These are phyloP conservation scores for Ellobius talpinus DNA, from an alignment of 2,113 vertebrate genomes.

Conservation along the genomic window DNA sequence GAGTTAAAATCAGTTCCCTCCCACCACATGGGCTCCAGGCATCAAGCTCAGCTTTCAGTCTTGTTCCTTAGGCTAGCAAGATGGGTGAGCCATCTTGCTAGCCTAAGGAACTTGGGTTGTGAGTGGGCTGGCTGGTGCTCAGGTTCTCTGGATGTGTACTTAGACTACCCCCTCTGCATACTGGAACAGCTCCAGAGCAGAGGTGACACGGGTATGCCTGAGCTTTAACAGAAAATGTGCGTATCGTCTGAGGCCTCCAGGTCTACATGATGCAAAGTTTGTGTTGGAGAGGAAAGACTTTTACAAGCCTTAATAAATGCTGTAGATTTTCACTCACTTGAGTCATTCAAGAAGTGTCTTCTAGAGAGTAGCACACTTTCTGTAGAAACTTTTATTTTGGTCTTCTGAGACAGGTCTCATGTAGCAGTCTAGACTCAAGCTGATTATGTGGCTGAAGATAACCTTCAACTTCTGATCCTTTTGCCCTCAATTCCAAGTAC, in stretches of 20 bases:
- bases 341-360: not conserved
- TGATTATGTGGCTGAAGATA: not conserved
- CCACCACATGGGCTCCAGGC: too few species aligned
- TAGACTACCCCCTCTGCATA: not conserved
- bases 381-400: not conserved
- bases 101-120: not conserved
- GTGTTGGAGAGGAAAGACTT: not conserved
- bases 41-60: not conserved
- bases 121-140: not conserved
- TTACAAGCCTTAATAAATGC: conserved; percentile 28
- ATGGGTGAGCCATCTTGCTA: not conserved
- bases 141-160: not conserved
- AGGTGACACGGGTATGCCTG: not conserved
- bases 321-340: conserved; percentile 49
- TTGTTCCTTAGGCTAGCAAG: too few species aligned
- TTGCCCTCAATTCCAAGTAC: not conserved
- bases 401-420: not conserved
- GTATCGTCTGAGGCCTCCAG: not conserved
- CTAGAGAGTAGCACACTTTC: not conserved
- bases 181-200: not conserved
- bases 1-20: not conserved
- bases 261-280: not conserved
- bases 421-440: not conserved
- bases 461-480: not conserved
- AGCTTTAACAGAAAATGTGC: not conserved